phyloP scores from a whole-genome alignment of 1,140 invertebrate species.

The Drosophila repleta region DNA sequence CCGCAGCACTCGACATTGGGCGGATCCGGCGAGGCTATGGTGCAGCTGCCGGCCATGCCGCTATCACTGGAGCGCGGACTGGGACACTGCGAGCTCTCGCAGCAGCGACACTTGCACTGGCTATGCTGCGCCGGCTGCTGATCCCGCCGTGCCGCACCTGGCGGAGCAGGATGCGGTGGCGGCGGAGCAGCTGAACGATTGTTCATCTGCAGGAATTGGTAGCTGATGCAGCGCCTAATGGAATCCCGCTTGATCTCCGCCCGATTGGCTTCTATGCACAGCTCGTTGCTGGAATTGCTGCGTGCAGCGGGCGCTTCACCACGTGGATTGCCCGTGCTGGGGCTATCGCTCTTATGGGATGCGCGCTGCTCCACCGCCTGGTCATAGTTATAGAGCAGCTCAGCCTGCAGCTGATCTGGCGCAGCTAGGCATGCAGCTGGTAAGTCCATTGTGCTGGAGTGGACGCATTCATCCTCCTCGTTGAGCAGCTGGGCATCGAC shows the following conservation, averaged over 20 bases:
- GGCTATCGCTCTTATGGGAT: slow-evolving; percentile 63
- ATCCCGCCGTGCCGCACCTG: slow-evolving; percentile 11
- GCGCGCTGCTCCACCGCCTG: slow-evolving; percentile 82
- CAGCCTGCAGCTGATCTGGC: slow-evolving; percentile 84
- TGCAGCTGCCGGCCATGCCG: slow-evolving; percentile 92
- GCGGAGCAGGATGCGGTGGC: slow-evolving; percentile 5
- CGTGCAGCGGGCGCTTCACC: slow-evolving; percentile 16
- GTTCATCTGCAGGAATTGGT: slow-evolving; percentile 84
- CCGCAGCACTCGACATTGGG: slow-evolving; percentile 54
- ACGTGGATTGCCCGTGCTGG: slow-evolving; percentile 36
- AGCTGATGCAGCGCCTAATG: slow-evolving; percentile 84
- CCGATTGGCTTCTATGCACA: slow-evolving; percentile 62
- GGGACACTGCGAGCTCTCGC: slow-evolving; percentile 86
- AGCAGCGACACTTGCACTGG: slow-evolving; percentile 86
- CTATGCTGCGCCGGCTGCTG: slow-evolving; percentile 40
- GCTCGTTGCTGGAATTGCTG: slow-evolving; percentile 61
- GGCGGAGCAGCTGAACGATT: slow-evolving; percentile 1
- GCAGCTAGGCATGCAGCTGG: slow-evolving; percentile 83
- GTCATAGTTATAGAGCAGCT: slow-evolving; percentile 84
- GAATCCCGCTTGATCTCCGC: slow-evolving; percentile 45
- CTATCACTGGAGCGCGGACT: slow-evolving; percentile 90
- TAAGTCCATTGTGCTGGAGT: slow-evolving; percentile 85
- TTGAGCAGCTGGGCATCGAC: slow-evolving; percentile 51
- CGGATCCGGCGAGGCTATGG: slow-evolving; percentile 88
- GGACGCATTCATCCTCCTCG: slow-evolving; percentile 70